Conservation (phyloP, 2,797 vertebrate genomes). For the Babyrousa celebensis region DNA sequence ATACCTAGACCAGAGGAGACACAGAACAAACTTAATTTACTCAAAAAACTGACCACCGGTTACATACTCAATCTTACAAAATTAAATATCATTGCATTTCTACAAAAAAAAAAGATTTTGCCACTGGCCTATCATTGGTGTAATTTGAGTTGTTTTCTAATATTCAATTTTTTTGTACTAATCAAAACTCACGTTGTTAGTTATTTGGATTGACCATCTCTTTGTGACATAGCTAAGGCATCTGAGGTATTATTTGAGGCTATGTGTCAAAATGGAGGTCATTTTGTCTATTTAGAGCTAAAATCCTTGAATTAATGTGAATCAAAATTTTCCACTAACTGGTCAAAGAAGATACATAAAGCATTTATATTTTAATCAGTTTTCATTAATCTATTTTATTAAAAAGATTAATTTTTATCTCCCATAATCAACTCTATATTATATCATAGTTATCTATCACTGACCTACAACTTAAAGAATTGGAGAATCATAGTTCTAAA, state of each 20-base stretch:
- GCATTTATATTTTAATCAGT: background rate
- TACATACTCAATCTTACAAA: background rate
- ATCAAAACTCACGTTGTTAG: background rate
- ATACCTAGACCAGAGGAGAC: background rate
- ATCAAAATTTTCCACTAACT: background rate
- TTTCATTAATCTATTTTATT: background rate
- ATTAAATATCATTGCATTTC: background rate
- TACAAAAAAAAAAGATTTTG: background rate
- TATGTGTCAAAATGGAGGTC: background rate
- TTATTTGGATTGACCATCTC: background rate
- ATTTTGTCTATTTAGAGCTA: background rate
- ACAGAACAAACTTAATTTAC: background rate
- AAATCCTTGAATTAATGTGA: slow-evolving; percentile 4
- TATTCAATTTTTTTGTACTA: background rate
- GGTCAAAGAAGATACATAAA: background rate
- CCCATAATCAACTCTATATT: background rate
- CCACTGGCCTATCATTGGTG: background rate
- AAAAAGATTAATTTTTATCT: background rate
- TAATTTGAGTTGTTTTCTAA: background rate
- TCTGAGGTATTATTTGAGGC: background rate
- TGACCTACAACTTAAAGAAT: background rate
- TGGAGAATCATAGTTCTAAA: background rate
- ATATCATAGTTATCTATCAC: background rate
- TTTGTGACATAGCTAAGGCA: background rate
- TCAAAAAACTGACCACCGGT: background rate